A percentile compares a stretch with the other conserved stretches of the same genome.
These are phyloP conservation scores for Ectropis grisescens DNA, from an alignment of 1,140 invertebrate species.

Conservation along the genomic window DNA sequence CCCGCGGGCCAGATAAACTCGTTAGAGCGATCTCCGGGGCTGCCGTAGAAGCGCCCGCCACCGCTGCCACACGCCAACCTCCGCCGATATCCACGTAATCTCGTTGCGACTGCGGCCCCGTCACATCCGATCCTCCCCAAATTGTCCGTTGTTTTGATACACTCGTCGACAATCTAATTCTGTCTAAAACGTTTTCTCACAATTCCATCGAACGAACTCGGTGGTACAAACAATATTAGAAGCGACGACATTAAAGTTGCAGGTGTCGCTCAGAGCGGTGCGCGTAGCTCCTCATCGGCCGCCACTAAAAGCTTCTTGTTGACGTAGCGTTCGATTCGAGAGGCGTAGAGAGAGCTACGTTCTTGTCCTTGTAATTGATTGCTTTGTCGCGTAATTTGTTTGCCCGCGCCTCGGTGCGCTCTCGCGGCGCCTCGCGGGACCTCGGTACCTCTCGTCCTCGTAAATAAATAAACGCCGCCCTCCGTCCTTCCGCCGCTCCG, in stretches of 20 bases:
- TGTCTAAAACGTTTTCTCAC: constrained; percentile 40
- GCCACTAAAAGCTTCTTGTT: constrained; percentile 66
- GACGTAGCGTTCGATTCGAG: constrained; percentile 62
- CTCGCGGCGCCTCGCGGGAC: constrained; percentile 43
- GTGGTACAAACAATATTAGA: constrained; percentile 23
- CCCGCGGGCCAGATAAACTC: constrained; percentile 67
- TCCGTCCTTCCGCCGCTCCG: constrained; percentile 11
- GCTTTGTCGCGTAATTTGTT: constrained; percentile 69
- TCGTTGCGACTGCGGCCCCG: constrained; percentile 52
- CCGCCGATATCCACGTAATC: constrained; percentile 54
- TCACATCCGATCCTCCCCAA: constrained; percentile 48
- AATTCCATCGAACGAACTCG: constrained; percentile 18
- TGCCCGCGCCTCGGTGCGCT: constrained; percentile 39
- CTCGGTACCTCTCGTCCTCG: constrained; percentile 22
- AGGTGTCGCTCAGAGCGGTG: constrained; percentile 26
- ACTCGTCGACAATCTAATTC: constrained; percentile 49
- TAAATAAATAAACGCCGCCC: constrained; percentile 53
- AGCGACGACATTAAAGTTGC: constrained; percentile 30
- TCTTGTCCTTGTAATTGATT: constrained; percentile 66
- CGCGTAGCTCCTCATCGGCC: constrained; percentile 34
- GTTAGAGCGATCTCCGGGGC: constrained; percentile 57
- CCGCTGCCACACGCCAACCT: constrained; percentile 10
- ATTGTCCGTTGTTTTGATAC: constrained; percentile 47
- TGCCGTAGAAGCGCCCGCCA: constrained; percentile 29
- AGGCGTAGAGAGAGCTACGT: constrained; percentile 33